phyloP scores from a whole-genome alignment of 2,888 invertebrate genomes.

The Metopia argyrocephala region DNA sequence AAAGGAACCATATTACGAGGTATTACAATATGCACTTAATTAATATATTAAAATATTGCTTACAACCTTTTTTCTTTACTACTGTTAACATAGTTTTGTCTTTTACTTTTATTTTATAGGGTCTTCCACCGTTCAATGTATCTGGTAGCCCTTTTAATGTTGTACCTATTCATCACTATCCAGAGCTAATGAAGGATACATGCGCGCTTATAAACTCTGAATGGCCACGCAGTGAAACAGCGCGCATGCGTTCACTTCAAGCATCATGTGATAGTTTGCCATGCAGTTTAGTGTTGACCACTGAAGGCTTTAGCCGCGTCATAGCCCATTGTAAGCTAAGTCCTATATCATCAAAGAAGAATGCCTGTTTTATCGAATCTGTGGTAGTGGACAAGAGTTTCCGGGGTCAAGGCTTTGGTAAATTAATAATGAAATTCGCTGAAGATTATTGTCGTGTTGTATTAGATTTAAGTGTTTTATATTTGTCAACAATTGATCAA shows the following conservation, averaged over 20 bases:
- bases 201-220: constrained; percentile 90
- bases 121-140: constrained; percentile 78
- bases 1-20: constrained; percentile 77
- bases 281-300: constrained; percentile 84
- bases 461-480: constrained; percentile 83
- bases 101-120: constrained; percentile 68
- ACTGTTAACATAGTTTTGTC: constrained; percentile 5
- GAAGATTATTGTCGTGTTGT: constrained; percentile 86
- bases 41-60: constrained; percentile 3
- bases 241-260: constrained; percentile 86
- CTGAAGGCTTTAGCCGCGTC: constrained; percentile 80
- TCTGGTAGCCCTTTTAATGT: constrained; percentile 80
- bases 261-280: constrained; percentile 86
- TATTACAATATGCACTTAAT: constrained; percentile 64
- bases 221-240: constrained; percentile 90
- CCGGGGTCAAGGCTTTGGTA: constrained; percentile 88
- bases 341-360: constrained; percentile 83
- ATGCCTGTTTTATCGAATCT: constrained; percentile 89
- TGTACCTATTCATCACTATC: constrained; percentile 85
- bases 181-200: constrained; percentile 85
- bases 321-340: constrained; percentile 90
- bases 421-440: constrained; percentile 85
- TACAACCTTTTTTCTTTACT: neutral
- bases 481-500: constrained; percentile 86
- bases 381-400: constrained; percentile 86